Base-by-base conservation (phyloP, 2,888 invertebrate species). In the Phaedon cochleariae region DNA sequence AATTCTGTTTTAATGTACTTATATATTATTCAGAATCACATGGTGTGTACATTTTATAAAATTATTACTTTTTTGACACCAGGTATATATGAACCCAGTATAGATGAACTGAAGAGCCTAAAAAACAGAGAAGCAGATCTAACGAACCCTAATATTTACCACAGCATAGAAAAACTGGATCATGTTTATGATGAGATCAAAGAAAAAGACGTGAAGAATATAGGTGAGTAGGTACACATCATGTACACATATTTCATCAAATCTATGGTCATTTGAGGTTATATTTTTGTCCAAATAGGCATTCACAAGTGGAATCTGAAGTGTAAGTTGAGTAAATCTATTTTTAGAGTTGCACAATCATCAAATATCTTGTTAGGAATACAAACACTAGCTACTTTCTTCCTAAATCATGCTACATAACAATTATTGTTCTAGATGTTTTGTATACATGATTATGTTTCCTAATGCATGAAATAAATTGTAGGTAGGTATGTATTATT, bases 151-250 rank as follows among this genome's bases (percentile, higher is more conserved):
- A 94, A 93, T 78, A 87, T 94, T 59, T 96, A 95, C 79, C 91
- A 95, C 74, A 91, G 90, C 73, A 91, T 93, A 55, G 92, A 92
- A 72, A 91, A 90, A 73, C 83, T 91, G 61, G 95, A 95, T 74
- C 95, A 95, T 78, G 90, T 95, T 0, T 96, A 96, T 77, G 95
- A 94, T 80, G 95, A 95, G 83, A 95, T 96, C 71, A 94, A 94
- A 77, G 92, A 93, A 58, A 93, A 93, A 78, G 92, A 92, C 73
- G 88, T 87, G 68, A 89, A 89, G 69, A 86, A 87, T 81, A 82
- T 85, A 68, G 91, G 91, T 90, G 83, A 84, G 84, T 70, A 18
- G n/a, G n/a, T n/a, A n/a, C n/a, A n/a, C n/a, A n/a, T n/a, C n/a
- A n/a, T n/a, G n/a, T n/a, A n/a, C n/a, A n/a, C n/a, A n/a, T 26